Evolutionary conservation across 2,113 vertebrate species (phyloP).

Genomic region (Sinocyclocheilus maitianheensis): DNA sequence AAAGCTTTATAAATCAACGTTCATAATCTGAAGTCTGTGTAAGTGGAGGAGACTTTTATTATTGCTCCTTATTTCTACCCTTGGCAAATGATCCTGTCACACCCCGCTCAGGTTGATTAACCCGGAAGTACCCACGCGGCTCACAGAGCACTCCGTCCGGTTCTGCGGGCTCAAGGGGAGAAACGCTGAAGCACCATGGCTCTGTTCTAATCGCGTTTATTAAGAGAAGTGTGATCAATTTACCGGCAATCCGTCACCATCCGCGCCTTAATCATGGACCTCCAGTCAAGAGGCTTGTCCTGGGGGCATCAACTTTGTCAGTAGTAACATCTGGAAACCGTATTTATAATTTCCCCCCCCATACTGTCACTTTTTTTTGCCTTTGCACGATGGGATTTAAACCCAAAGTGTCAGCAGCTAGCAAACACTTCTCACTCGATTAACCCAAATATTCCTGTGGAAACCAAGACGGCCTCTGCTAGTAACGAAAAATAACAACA

Average conservation of each 20-base stretch:
- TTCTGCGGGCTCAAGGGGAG: slow-evolving; percentile 60
- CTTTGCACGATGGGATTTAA: slow-evolving; percentile 76
- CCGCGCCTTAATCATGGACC: slow-evolving; percentile 80
- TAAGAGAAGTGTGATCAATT: slow-evolving; percentile 65
- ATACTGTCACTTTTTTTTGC: slow-evolving; percentile 65
- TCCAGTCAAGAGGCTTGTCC: slow-evolving; percentile 73
- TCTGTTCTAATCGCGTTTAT: slow-evolving; percentile 67
- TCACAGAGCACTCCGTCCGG: slow-evolving; percentile 66
- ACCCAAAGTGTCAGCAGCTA: slow-evolving; percentile 69
- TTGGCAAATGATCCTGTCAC: not conserved
- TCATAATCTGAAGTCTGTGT: not conserved
- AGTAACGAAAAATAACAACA: not conserved
- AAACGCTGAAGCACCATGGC: slow-evolving; percentile 72
- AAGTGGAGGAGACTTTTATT: slow-evolving; percentile 15
- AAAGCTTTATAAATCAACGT: not conserved
- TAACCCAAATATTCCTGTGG: slow-evolving; percentile 65
- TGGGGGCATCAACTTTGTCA: slow-evolving; percentile 69
- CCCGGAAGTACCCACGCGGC: slow-evolving; percentile 75
- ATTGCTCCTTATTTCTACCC: not conserved
- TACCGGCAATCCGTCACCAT: slow-evolving; percentile 79
- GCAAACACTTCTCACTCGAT: slow-evolving; percentile 62
- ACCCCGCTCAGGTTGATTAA: slow-evolving; percentile 45
- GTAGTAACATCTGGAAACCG: slow-evolving; percentile 66
- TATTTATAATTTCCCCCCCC: slow-evolving; percentile 67
- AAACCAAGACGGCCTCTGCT: slow-evolving; percentile 57